phyloP scores from a whole-genome alignment of 2,113 vertebrate genomes.

The Trematocara marginatum region DNA sequence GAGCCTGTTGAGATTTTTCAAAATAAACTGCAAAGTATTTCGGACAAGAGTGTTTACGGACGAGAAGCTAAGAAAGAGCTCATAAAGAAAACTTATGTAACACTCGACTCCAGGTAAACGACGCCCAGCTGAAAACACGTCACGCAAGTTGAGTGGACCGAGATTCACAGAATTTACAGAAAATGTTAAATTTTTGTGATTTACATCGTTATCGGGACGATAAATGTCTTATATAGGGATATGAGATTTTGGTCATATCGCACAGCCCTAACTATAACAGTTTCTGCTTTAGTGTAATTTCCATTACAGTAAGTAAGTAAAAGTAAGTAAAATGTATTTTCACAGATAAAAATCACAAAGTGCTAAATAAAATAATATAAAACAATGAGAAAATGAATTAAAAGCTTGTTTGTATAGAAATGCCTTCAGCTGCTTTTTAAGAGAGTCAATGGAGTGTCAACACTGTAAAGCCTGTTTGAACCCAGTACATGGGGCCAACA shows the following conservation, averaged over 20 bases:
- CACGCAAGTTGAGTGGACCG: too few species aligned
- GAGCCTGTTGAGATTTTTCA: neutral
- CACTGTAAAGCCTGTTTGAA: neutral
- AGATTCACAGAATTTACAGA: accelerated
- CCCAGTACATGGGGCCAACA: neutral
- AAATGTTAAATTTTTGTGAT: too few species aligned
- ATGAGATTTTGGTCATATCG: too few species aligned
- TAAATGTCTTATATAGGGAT: too few species aligned
- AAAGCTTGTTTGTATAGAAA: neutral
- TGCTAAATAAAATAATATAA: neutral
- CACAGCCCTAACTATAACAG: neutral
- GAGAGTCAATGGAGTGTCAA: neutral
- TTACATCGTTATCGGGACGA: too few species aligned
- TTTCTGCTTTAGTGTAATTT: neutral
- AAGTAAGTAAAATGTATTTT: neutral
- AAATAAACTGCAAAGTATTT: neutral
- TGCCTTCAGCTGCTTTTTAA: neutral
- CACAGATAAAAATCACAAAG: neutral
- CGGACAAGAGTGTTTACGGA: neutral
- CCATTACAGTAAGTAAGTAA: neutral
- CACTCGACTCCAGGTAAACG: too few species aligned
- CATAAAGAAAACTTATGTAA: too few species aligned
- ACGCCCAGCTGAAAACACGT: too few species aligned
- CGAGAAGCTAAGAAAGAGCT: neutral
- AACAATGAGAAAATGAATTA: neutral